These are phyloP conservation scores for Galendromus occidentalis DNA, from an alignment of 1,140 invertebrate species.

Conservation along the genomic window DNA sequence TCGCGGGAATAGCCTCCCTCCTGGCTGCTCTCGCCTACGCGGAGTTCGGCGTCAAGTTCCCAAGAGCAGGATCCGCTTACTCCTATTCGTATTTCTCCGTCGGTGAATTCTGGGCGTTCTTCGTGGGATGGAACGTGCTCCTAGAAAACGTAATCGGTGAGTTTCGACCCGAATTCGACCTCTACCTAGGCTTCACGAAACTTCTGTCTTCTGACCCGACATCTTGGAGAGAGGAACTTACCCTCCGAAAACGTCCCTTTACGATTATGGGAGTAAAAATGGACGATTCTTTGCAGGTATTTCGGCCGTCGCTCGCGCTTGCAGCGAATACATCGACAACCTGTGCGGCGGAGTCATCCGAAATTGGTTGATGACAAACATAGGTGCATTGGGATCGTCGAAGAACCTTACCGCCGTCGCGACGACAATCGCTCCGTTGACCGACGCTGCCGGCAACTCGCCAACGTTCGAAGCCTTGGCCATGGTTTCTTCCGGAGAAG, in stretches of 20 bases:
- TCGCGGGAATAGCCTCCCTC: conserved; percentile 64
- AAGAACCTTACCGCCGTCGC: no score
- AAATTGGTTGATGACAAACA: not conserved
- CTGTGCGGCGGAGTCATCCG: conserved; percentile 39
- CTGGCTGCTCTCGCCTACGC: conserved; percentile 75
- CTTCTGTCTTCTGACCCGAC: no score
- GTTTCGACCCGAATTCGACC: no score
- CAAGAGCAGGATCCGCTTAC: conserved; percentile 78
- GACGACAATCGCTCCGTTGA: no score
- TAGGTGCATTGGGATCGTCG: not conserved
- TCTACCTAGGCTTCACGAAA: no score
- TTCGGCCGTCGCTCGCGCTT: conserved; percentile 55
- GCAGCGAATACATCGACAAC: conserved; percentile 77
- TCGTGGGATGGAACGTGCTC: conserved; percentile 83
- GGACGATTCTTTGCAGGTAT: conserved; percentile 33
- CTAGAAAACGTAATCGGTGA: conserved; percentile 66
- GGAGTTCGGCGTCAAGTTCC: conserved; percentile 70
- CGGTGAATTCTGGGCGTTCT: conserved; percentile 81
- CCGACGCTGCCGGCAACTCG: no score
- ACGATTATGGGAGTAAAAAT: no score
- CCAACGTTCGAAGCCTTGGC: no score
- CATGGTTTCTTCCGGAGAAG: no score
- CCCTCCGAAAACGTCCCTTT: no score
- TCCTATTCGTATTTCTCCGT: conserved; percentile 62
- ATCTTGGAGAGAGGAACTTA: no score